Conservation (phyloP, 2,113 vertebrate genomes). For the Triplophysa siluroides region DNA sequence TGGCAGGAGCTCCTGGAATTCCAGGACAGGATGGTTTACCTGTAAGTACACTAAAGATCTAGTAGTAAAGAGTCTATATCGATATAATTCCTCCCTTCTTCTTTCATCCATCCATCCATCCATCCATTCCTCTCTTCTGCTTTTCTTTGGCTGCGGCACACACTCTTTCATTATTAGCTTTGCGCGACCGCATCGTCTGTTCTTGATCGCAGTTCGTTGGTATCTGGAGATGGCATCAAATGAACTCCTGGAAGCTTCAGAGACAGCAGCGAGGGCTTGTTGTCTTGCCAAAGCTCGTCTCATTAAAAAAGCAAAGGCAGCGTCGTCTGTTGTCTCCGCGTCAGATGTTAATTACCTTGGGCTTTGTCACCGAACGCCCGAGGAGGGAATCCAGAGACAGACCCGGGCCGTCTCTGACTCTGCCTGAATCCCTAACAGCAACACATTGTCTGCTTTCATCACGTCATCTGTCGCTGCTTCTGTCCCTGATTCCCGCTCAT, state of each 20-base stretch:
- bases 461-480: conserved; percentile 62
- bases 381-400: conserved; percentile 42
- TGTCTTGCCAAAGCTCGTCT: conserved; percentile 45
- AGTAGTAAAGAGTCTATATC: not conserved
- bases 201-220: not conserved
- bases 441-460: conserved; percentile 69
- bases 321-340: conserved; percentile 27
- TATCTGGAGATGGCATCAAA: not conserved
- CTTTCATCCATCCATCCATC: not conserved
- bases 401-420: conserved; percentile 43
- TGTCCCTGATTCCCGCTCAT: conserved; percentile 61
- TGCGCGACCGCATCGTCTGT: not conserved
- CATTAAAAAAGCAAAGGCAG: conserved; percentile 52
- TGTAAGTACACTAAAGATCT: conserved; percentile 62
- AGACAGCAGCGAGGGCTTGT: conserved; percentile 41
- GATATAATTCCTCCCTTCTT: not conserved
- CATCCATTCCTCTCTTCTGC: not conserved
- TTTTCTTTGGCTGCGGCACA: not conserved
- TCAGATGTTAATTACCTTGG: conserved; percentile 50
- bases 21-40: conserved; percentile 69
- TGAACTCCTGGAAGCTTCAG: conserved; percentile 3
- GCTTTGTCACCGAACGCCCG: conserved; percentile 30
- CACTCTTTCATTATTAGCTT: not conserved
- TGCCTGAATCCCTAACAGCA: conserved; percentile 66
- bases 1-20: conserved; percentile 61